phyloP scores from a whole-genome alignment of 2,888 invertebrate species.

The Lissonota sp. region DNA sequence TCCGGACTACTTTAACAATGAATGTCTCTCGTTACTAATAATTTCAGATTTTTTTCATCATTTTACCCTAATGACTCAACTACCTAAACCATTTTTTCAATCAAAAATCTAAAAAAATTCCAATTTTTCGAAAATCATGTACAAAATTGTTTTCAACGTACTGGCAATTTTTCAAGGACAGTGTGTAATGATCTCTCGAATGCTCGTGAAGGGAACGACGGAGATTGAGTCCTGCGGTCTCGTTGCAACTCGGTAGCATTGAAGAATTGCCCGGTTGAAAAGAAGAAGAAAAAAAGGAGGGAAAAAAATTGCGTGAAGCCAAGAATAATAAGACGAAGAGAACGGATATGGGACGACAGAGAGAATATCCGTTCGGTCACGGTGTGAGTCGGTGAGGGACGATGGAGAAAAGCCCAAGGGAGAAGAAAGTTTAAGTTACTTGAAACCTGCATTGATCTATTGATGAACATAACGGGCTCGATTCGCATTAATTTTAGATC shows the following conservation, averaged over 20 bases:
- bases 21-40: no score
- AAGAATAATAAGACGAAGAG: conserved; percentile 22
- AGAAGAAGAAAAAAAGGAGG: neutral
- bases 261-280: conserved; percentile 21
- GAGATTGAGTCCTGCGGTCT: conserved; percentile 42
- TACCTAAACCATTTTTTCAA: no score
- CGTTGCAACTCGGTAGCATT: conserved; percentile 2
- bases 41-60: no score
- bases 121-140: no score
- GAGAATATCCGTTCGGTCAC: conserved; percentile 64
- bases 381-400: conserved; percentile 57
- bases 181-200: conserved; percentile 35
- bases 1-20: no score
- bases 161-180: conserved; percentile 37
- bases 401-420: conserved; percentile 30
- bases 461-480: no score
- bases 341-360: conserved; percentile 55
- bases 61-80: no score
- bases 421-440: conserved; percentile 25
- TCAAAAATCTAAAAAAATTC: no score
- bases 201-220: conserved; percentile 17
- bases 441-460: no score
- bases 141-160: no score
- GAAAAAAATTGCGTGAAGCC: neutral
- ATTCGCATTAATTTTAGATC: no score